These are phyloP conservation scores for Idaea straminata DNA, from an alignment of 2,888 invertebrate species.

Conservation along the genomic window DNA sequence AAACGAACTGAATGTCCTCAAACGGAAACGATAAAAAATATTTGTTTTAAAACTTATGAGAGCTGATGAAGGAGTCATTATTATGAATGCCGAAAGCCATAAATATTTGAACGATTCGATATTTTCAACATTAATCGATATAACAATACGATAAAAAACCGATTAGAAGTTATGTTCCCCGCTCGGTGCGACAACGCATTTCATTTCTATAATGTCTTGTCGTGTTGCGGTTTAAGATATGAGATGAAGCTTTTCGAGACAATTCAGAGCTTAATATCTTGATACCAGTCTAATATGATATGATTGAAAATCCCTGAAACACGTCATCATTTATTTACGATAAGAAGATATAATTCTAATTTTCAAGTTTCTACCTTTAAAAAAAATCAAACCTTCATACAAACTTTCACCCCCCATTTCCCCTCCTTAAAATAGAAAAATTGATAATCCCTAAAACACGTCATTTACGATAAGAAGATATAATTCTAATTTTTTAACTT, in stretches of 20 bases:
- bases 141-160: constrained; percentile 14
- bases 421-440: too few species aligned
- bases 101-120: constrained; percentile 17
- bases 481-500: too few species aligned
- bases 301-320: too few species aligned
- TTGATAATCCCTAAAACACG: too few species aligned
- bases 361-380: too few species aligned
- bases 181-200: constrained; percentile 39
- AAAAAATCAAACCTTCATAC: too few species aligned
- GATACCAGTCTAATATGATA: not conserved
- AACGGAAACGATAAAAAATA: not conserved
- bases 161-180: constrained; percentile 37
- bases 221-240: constrained; percentile 11
- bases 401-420: too few species aligned
- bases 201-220: constrained; percentile 31
- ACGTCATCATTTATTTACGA: too few species aligned
- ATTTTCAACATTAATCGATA: constrained; percentile 18
- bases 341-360: too few species aligned
- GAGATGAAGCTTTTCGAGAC: not conserved
- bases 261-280: not conserved
- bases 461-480: too few species aligned
- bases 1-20: not conserved
- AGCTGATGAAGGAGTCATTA: not conserved
- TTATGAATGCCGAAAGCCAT: constrained; percentile 8
- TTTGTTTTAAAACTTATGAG: not conserved